Base-by-base conservation (phyloP, 2,797 vertebrate genomes). In the Aplochiton taeniatus region DNA sequence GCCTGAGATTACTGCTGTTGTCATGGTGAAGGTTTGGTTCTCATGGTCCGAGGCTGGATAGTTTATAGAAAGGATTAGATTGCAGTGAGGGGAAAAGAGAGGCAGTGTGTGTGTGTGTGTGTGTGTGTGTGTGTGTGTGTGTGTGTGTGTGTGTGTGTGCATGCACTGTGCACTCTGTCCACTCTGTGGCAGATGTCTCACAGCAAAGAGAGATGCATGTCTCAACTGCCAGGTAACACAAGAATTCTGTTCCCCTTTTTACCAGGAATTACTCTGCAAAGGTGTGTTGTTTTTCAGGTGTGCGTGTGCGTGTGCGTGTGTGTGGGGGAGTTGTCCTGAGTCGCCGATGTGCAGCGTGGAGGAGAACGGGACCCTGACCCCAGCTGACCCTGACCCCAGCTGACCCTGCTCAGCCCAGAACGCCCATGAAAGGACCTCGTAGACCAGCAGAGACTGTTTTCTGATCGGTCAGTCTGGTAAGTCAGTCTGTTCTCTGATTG, bases 381-480 rank as follows among this genome's bases (percentile, higher is more conserved):
- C 86, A 85, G 86, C 76, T 63, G 55, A 85, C 80, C 83, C 83
- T 61, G 79, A 87, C 85, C 85, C 82, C 86, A 85, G 86, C 76
- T 63, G 55, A 85, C 80, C 83, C 83, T 61, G 79, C 66, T 82
- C 82, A 85, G 80, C 85, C 83, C 74, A 80, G 76, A 65, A 75
- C 47, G 58, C 62, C 67, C 74, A 55, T 7, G 43, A 44, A 8
- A 9, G 19, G 52, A 9, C 9, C 18, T 17, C n/a, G n/a, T 14
- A 0, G n/a, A 53, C 51, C 51, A 53, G 31, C 55, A 66, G 61
- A n/a, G n/a, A n/a, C n/a, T n/a, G n/a, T n/a, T n/a, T n/a, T n/a
- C n/a, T n/a, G n/a, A n/a, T n/a, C n/a, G n/a, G n/a, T n/a, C n/a
- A n/a, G n/a, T n/a, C n/a, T n/a, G n/a, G n/a, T n/a, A n/a, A n/a